Conservation (phyloP, 2,113 vertebrate species). For the Plecotus auritus region DNA sequence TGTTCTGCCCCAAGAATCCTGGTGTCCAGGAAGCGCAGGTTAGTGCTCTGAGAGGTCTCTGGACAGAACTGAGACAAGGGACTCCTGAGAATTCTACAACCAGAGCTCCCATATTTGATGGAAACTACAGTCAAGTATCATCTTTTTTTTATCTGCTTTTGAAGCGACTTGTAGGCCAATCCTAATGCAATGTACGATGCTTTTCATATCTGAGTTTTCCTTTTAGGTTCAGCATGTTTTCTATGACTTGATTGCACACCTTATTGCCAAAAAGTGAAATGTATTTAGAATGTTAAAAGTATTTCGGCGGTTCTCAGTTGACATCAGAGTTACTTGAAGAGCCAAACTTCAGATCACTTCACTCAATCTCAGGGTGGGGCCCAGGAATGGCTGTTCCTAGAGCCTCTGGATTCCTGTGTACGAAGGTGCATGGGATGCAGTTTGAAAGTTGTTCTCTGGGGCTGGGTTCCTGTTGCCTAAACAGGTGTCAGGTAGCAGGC, state of each 20-base stretch:
- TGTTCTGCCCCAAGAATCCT: not conserved
- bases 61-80: not conserved
- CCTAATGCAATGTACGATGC: not conserved
- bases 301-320: not conserved
- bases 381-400: too few relatives aligned
- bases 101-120: not conserved
- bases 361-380: not conserved
- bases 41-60: too few relatives aligned
- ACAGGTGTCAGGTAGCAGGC: not conserved
- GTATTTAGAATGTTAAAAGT: not conserved
- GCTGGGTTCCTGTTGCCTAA: not conserved
- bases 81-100: not conserved
- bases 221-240: not conserved
- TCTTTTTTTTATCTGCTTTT: not conserved
- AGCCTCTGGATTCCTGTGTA: too few relatives aligned
- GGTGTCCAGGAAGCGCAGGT: too few relatives aligned
- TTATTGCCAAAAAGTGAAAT: constrained; percentile 15
- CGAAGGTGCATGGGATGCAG: too few relatives aligned
- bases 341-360: not conserved
- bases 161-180: not conserved
- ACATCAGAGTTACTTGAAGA: not conserved
- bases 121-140: not conserved
- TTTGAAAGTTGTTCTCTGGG: not conserved
- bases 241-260: not conserved
- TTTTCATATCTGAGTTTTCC: not conserved